Evolutionary conservation across 2,888 invertebrate genomes (phyloP), one percentile per base, ranked within the genome.

Genomic region (Apodemia hepburni): DNA sequence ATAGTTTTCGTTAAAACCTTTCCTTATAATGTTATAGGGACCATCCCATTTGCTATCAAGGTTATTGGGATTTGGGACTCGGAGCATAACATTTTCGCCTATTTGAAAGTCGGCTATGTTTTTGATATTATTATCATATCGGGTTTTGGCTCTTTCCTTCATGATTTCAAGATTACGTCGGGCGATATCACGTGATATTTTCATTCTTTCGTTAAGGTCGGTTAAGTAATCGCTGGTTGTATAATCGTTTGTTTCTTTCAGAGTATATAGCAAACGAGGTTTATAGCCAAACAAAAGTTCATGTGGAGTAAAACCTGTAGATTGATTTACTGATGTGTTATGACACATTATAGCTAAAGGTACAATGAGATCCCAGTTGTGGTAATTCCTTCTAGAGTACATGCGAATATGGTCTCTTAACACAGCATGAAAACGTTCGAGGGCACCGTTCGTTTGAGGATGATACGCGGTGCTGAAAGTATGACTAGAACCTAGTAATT

Each of bases 281-380:
- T 77, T 77, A 42, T 64, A 75, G 15, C 75, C 75, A 33, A 78
- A 77, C 6, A 77, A 60, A 7, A 77, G 64, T 75, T 77, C 74
- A 38, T 76, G 71, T 7, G 75, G 73, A 18, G 71, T 75, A 22
- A 66, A 75, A 9, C 69, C 71, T 0, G 77, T 75, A 0, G 75
- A 73, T 15, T 61, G 63, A 57, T 76, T 76, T 3, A 75, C 61
- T 8, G 75, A 75, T 0, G 74, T 77, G 51, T 75, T 76, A 54
- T 77, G 75, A 49, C 77, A 77, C 65, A 75, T 75, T 4, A 76
- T 69, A 0, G 76, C 75, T 12, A 78, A 67, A 5, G 75, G 75
- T 17, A 75, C 69, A 2, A 76, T 75, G 66, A 70, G 57, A 66
- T 75, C 75, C 74, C 75, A 76, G 38, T 75, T 73, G 54, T 58